Base-by-base conservation (phyloP, 2,888 invertebrate genomes). In the Xylota sylvarum region DNA sequence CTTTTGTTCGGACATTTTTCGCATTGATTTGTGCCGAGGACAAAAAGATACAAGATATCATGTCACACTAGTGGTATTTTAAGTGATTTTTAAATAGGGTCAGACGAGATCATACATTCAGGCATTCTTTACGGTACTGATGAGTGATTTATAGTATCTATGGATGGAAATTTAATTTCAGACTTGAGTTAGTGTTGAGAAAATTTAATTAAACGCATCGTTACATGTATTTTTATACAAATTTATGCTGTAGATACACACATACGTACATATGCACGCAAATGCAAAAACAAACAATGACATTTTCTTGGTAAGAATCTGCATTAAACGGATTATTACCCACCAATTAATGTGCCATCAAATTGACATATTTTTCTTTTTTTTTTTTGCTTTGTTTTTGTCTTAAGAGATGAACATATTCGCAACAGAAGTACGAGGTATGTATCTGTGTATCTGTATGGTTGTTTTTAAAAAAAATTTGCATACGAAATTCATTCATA, bases 1-100 rank as follows among this genome's bases (percentile, higher is more conserved):
- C 86, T 86, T 86, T 86, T 86, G 86, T 86, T 86, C 60, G 35
- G 7, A 64, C 60, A 82, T 86, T 73, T 48, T 78, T 82, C 62
- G 69, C 82, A 86, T 86, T 81, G 70, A 58, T 85, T 5, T 72
- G 50, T 55, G 55, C 23, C 46, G 56, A 23, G 17, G 52, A 81
- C 50, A 43, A 52, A 58, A 52, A 67, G 67, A 65, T 69, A 85
- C 70, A 76, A 56, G 70, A 73, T 80, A 85, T 70, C 69, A 80
- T 85, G 84, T 85, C 82, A 82, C 90, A 91, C 90, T 89, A 90
- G 90, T 90, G 92, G 91, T 91, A 92, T 91, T 91, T 91, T 90
- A 91, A 91, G 90, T 90, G 90, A 91, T 90, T 89, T 88, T 89
- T 88, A 88, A 87, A 88, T 88, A 88, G 88, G 88, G 88, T 88